Evolutionary conservation across 1,140 invertebrate genomes (phyloP), one percentile per base, ranked within the genome.

Genomic region (Diprion similis): DNA sequence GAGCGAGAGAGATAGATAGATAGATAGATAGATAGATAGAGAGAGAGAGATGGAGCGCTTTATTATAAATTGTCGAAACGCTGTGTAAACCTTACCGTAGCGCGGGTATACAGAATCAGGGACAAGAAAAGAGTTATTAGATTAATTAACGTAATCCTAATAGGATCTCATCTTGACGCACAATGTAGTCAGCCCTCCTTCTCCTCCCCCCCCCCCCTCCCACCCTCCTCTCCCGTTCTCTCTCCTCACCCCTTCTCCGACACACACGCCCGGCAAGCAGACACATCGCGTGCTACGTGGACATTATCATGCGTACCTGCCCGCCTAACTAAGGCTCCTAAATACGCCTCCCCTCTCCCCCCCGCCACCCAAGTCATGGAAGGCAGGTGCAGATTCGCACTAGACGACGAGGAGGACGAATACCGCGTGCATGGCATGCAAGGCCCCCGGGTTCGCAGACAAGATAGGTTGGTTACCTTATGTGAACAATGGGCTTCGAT

Each of bases 81-180:
- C 7, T 59, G 51, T 59, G 11, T 13, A 59, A 17, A 59, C 51
- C 51, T 13, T 59, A 9, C 51, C 51, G 51, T 59, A 13, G 51
- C 11, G 51, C 6, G 51, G 51, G 48, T 51, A 51, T 37, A 37
- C 6, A 13, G 51, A 59, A 17, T 15, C 11, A 59, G n/a, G 51
- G 51, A 59, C 51, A 59, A 59, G 69, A 17, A 70, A 71, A 71
- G 82, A 83, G 78, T 83, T 81, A 83, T 82, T 83, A 82, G 80
- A 83, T 85, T 86, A 83, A 85, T 85, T 85, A 83, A 85, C 80
- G 78, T 86, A 85, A 84, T 86, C 80, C 81, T 85, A 86, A 83
- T 87, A 74, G 80, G 78, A 87, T 86, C 82, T 86, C 82, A 85
- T 86, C 81, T 84, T 80, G 78, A 82, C 78, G 79, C 79, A 83